These are phyloP conservation scores for Tyto alba DNA, from an alignment of 2,113 vertebrate species.

Conservation along the genomic window DNA sequence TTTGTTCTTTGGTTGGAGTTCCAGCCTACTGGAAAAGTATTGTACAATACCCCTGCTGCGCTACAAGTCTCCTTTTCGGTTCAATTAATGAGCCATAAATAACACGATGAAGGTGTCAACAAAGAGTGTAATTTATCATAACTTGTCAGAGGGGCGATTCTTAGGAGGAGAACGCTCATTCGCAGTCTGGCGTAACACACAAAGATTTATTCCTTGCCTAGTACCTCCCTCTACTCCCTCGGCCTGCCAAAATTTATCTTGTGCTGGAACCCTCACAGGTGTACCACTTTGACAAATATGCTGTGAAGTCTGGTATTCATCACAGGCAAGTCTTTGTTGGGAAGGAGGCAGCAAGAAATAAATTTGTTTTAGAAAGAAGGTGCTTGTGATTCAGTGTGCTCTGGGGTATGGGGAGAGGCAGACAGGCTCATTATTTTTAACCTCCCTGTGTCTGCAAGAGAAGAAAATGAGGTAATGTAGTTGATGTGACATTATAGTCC, in stretches of 20 bases:
- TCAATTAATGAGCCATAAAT: slow-evolving; percentile 99
- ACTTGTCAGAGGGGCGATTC: slow-evolving; percentile 83
- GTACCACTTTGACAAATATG: slow-evolving; percentile 90
- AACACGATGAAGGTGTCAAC: slow-evolving; percentile 99
- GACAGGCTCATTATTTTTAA: slow-evolving; percentile 67
- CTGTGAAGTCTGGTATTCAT: slow-evolving; percentile 80
- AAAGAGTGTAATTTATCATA: slow-evolving; percentile 94
- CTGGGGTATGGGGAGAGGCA: slow-evolving; percentile 54
- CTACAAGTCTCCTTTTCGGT: slow-evolving; percentile 90
- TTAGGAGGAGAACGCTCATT: slow-evolving; percentile 79
- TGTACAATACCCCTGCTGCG: slow-evolving; percentile 75
- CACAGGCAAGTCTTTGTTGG: slow-evolving; percentile 79
- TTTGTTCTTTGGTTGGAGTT: slow-evolving; percentile 57
- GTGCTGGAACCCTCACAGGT: slow-evolving; percentile 87
- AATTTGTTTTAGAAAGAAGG: slow-evolving; percentile 87
- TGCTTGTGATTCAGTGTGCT: slow-evolving; percentile 74
- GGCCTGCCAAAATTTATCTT: slow-evolving; percentile 87
- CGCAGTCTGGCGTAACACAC: slow-evolving; percentile 70
- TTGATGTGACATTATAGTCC: slow-evolving; percentile 22
- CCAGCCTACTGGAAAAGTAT: slow-evolving; percentile 53
- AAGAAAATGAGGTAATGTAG: slow-evolving; percentile 44
- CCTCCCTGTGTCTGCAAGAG: slow-evolving; percentile 47
- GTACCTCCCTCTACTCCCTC: slow-evolving; percentile 54
- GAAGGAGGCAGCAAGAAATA: slow-evolving; percentile 84
- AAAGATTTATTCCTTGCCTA: slow-evolving; percentile 87